A percentile compares a stretch with the other conserved stretches of the same genome.
These are phyloP conservation scores for Bombus superbus DNA, from an alignment of 1,140 invertebrate genomes.

Conservation along the genomic window DNA sequence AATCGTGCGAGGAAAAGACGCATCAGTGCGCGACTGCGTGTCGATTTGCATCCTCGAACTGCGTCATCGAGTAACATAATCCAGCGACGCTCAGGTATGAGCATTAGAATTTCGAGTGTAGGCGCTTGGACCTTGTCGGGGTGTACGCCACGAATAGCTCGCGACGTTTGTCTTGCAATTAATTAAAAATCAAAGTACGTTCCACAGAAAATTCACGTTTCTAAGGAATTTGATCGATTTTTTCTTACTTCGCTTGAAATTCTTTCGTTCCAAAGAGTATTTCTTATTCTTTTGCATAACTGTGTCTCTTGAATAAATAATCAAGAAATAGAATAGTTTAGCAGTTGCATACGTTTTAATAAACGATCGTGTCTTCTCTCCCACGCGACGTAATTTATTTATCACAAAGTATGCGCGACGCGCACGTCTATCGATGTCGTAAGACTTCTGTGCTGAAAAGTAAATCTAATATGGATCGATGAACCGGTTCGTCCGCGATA, in stretches of 20 bases:
- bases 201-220: not conserved
- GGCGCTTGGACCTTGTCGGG: constrained; percentile 49
- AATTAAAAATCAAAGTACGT: not conserved
- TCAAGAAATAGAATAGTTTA: too few species aligned
- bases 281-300: not conserved
- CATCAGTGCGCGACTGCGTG: constrained; percentile 14
- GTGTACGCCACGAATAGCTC: not conserved
- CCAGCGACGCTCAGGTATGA: constrained; percentile 42
- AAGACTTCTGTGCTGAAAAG: constrained; percentile 20
- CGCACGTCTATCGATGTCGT: not conserved
- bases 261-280: not conserved
- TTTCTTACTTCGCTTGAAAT: not conserved
- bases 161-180: not conserved
- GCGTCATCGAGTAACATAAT: constrained; percentile 54
- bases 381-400: not conserved
- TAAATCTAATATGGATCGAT: constrained; percentile 41
- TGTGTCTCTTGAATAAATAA: not conserved
- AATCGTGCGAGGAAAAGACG: constrained; percentile 41
- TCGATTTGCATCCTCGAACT: constrained; percentile 60
- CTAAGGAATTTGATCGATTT: not conserved
- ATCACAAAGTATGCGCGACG: not conserved
- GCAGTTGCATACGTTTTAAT: not conserved
- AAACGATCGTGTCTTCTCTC: not conserved
- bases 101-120: constrained; percentile 67
- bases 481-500: constrained; percentile 32